Percentiles rank a stretch among this genome's conserved stretches.
These are phyloP conservation scores for Nebria brevicollis DNA, from an alignment of 2,888 invertebrate species.

Conservation along the genomic window DNA sequence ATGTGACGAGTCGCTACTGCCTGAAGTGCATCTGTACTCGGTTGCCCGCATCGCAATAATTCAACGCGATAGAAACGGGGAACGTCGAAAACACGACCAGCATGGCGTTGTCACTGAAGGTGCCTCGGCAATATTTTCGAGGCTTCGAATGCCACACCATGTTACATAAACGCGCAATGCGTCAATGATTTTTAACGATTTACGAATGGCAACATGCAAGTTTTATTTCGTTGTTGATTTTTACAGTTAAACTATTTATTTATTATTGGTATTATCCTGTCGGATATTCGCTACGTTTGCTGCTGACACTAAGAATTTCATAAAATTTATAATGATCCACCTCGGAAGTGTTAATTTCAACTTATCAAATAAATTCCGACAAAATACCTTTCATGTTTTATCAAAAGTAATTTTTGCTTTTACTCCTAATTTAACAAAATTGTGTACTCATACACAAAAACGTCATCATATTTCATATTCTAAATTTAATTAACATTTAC, in stretches of 20 bases:
- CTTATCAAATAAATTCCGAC: no score
- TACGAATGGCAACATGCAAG: conserved; percentile 27
- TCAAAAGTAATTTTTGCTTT: no score
- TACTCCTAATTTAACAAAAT: no score
- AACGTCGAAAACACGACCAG: conserved; percentile 35
- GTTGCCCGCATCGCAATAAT: conserved; percentile 35
- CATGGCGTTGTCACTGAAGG: conserved; percentile 40
- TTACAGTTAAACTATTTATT: neutral
- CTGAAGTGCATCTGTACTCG: conserved; percentile 16
- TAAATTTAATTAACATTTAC: no score
- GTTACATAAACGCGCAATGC: conserved; percentile 36
- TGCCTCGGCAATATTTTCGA: conserved; percentile 41
- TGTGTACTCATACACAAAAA: no score
- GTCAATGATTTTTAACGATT: conserved; percentile 38
- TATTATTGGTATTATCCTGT: neutral
- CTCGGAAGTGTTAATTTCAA: no score
- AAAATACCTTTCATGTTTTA: no score
- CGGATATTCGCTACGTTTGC: no score
- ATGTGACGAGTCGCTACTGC: conserved; percentile 1
- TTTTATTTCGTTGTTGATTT: conserved; percentile 17
- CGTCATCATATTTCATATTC: no score
- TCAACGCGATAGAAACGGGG: conserved; percentile 41
- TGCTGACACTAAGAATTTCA: no score
- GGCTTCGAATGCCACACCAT: conserved; percentile 42
- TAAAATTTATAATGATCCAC: no score